Base-by-base conservation (phyloP, 2,797 vertebrate species). In the Darevskia mixta region DNA sequence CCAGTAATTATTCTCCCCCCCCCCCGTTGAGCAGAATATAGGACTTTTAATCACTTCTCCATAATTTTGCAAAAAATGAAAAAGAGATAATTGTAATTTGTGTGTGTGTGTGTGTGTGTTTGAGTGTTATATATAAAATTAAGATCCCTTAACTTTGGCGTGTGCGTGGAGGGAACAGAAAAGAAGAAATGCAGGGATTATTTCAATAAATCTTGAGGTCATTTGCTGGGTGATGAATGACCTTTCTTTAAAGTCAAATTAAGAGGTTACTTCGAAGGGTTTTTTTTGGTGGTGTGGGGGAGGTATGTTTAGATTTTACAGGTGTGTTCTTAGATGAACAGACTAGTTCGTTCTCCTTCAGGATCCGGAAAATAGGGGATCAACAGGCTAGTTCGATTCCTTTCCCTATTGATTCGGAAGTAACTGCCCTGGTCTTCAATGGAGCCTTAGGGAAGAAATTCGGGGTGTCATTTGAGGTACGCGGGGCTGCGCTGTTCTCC, bases 181-280 rank as follows among this genome's bases (percentile, higher is more conserved):
- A 72, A 45, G 45, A 20, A 8, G 32, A 29, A 61, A 6, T 7
- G 45, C 4, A 69, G 78, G 58, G 71, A 80, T 85, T 35, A 76
- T 81, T 89, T 89, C 87, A 29, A 89, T 89, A 89, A 85, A 89
- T 85, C 83, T 85, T 41, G 67, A 38, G 41, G 32, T 67, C 76
- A 8, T 85, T 81, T 29, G n/a, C 32, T 66, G 58, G 82, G 87
- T 38, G 78, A 75, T 81, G 83, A 85, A 25, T 89, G 87, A 85
- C 83, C 87, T 75, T 64, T 78, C 35, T 79, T 88, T 88, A 83
- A 79, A 88, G 73, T 71, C 82, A n/a, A 66, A 85, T 89, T 85
- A 81, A 89, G 58, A 41, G 87, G 87, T 89, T 89, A 85, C 32
- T 18, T 32, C n/a, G 73, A 85, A 83, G 83, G 77, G 43, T 35